Evolutionary conservation across 2,888 invertebrate species (phyloP).

Genomic region (Drosophila infuscata): DNA sequence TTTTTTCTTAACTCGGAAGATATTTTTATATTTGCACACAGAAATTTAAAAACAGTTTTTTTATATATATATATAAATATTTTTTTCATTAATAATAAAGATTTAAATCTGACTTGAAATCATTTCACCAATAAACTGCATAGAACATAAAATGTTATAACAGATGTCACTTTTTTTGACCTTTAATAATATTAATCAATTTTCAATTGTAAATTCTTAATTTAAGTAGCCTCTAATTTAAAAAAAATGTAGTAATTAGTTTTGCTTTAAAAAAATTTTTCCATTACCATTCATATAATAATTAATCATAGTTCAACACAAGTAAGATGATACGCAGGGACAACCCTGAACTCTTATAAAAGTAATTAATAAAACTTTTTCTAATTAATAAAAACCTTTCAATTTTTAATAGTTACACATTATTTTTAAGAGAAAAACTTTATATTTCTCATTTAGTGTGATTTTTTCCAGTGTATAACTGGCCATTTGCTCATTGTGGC

Average conservation of each 20-base stretch:
- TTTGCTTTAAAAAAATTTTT: background rate
- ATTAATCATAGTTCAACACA: background rate
- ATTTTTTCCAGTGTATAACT: background rate
- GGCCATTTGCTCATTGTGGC: conserved; percentile 26
- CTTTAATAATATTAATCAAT: background rate
- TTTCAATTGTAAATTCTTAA: background rate
- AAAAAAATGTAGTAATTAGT: background rate
- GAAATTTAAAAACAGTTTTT: background rate
- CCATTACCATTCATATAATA: no score
- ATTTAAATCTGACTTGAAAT: background rate
- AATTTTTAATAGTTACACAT: background rate
- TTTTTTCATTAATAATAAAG: no score
- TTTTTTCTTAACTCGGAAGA: no score
- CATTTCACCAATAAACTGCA: background rate
- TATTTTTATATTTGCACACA: background rate
- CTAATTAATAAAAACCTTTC: background rate
- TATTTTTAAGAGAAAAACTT: background rate
- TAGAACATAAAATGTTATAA: background rate
- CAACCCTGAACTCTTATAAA: background rate
- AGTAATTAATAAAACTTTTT: background rate
- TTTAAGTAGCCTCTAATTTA: background rate
- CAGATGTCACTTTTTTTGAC: background rate
- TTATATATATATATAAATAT: no score
- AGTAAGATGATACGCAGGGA: no score
- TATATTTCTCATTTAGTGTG: background rate